Evolutionary conservation across 2,888 invertebrate genomes (phyloP), one percentile per base, ranked within the genome.

Genomic region (Laspeyria flexula): DNA sequence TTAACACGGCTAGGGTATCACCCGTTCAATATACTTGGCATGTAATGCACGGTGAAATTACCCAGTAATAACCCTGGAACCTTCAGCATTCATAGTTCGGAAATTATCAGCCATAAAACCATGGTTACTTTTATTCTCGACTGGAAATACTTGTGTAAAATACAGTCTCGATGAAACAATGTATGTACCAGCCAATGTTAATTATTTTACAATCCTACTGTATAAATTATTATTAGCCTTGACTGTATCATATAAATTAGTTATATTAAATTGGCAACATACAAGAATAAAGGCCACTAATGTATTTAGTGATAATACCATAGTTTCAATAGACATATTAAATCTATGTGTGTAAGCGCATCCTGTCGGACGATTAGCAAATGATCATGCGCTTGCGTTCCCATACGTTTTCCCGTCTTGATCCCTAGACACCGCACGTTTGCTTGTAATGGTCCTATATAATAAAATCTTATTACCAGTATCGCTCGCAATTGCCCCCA

Each of bases 101-200:
- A 90, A 88, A 90, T 91, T 90, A 90, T 90, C 89, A 86, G 83
- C 85, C 85, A 90, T 90, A 90, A 90, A 90, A 82, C 77, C 76
- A 73, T 69, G 64, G 79, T 81, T 80, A 80, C 79, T 86, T 86
- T 89, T 88, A 86, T 87, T 88, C 77, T 81, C 80, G 77, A 78
- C 78, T 79, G 77, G 79, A 81, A 79, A 79, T 79, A 78, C 77
- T 83, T 79, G 79, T 81, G 79, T 79, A 80, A 81, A 83, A 81
- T 78, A 70, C 72, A 74, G 77, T 71, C 73, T 57, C 65, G 27
- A 39, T 53, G 49, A 70, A 71, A 82, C 81, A 79, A 75, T 81
- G 82, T 83, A 73, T 53, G 59, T 59, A 54, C 35, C 31, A 25
- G 34, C 51, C 45, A 64, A 62, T 54, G 42, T 48, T 79, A 81